Conservation (phyloP, 2,797 vertebrate species). For the Luscinia megarhynchos region DNA sequence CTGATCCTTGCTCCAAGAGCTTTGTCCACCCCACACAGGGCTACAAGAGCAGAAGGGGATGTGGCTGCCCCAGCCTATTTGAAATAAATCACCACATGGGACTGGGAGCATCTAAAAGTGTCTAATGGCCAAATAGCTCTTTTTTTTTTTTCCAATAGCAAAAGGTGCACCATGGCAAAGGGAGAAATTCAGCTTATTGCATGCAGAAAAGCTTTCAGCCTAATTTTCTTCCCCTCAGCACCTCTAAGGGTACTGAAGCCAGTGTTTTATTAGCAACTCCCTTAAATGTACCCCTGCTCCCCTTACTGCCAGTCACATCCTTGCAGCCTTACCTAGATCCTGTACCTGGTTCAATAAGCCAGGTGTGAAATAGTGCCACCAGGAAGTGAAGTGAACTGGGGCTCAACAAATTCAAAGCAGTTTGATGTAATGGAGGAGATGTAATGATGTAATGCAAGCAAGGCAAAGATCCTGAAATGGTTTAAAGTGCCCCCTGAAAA, state of each 20-base stretch:
- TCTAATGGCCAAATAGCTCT: neutral
- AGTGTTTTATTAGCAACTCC: neutral
- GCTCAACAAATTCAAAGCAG: neutral
- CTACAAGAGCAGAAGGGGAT: neutral
- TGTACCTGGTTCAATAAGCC: neutral
- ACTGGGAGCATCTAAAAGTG: neutral
- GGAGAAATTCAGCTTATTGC: neutral
- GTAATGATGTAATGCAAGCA: no score
- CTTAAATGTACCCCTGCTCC: neutral
- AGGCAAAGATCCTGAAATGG: neutral
- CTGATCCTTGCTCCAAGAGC: neutral
- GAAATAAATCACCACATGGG: neutral
- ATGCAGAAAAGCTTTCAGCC: neutral
- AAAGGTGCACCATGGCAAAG: neutral
- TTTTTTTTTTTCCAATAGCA: neutral
- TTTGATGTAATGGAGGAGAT: neutral
- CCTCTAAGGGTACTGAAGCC: neutral
- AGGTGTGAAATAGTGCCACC: neutral
- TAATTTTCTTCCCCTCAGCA: neutral
- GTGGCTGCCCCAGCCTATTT: neutral
- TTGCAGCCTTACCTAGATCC: neutral
- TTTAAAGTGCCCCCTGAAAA: neutral
- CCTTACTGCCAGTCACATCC: neutral
- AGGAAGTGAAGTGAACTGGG: neutral
- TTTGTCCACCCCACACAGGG: rapidly evolving